phyloP scores from a whole-genome alignment of 2,888 invertebrate genomes.

The Pogonocherus hispidulus region DNA sequence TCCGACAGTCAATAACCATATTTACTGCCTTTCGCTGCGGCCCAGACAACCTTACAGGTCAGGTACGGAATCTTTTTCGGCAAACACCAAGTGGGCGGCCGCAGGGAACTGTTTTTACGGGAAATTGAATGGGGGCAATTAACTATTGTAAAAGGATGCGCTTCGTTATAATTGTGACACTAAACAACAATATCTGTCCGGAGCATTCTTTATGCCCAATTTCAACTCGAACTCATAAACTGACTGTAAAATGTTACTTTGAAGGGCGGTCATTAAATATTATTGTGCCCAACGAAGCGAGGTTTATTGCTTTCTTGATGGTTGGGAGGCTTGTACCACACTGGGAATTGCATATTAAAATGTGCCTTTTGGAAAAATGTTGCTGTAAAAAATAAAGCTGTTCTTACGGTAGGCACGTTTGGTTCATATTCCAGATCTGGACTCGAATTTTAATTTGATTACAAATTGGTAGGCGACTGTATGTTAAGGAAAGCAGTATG shows the following conservation, averaged over 20 bases:
- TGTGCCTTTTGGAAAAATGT: not conserved
- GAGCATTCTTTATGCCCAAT: constrained; percentile 46
- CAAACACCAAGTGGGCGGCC: constrained; percentile 2
- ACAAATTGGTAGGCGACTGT: too few relatives aligned
- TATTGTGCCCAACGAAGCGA: constrained; percentile 50
- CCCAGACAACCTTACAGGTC: not conserved
- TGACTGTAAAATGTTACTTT: constrained; percentile 52
- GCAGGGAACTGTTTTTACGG: constrained; percentile 36
- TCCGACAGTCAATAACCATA: not conserved
- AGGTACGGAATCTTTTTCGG: constrained; percentile 21
- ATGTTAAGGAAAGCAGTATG: too few relatives aligned
- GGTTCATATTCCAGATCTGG: not conserved
- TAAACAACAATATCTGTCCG: constrained; percentile 54
- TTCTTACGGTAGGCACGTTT: not conserved
- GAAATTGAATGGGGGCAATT: constrained; percentile 41
- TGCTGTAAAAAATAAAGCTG: not conserved
- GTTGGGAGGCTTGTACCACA: constrained; percentile 18
- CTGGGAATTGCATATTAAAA: not conserved
- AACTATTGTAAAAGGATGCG: constrained; percentile 43
- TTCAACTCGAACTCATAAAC: constrained; percentile 48
- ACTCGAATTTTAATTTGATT: too few relatives aligned
- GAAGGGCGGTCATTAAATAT: constrained; percentile 53
- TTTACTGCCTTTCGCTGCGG: not conserved
- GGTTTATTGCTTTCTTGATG: constrained; percentile 35
- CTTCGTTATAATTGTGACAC: constrained; percentile 48